A percentile compares a stretch with the other conserved stretches of the same genome.
These are phyloP conservation scores for Poeciliopsis retropinna DNA, from an alignment of 2,113 vertebrate genomes.

Conservation along the genomic window DNA sequence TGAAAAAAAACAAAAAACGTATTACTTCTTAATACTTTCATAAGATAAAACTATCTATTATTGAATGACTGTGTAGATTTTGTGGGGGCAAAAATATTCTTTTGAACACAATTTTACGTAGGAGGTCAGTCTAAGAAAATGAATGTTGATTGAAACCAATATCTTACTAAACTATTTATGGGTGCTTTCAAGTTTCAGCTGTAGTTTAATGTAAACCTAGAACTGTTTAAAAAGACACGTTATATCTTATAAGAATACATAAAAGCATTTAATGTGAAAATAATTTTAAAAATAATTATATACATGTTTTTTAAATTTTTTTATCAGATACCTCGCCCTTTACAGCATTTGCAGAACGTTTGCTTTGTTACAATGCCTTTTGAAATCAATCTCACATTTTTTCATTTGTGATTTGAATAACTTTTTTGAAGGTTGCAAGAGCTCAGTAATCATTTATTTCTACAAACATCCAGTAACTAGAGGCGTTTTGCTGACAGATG, in stretches of 20 bases:
- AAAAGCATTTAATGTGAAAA: background rate
- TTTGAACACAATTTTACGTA: no score
- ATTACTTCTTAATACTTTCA: no score
- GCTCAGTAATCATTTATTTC: background rate
- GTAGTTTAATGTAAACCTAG: background rate
- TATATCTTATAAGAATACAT: background rate
- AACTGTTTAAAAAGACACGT: background rate
- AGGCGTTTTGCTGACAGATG: slow-evolving; percentile 16
- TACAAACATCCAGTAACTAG: background rate
- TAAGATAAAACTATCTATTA: no score
- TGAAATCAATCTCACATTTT: no score
- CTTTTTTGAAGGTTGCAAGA: background rate
- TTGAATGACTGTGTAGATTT: no score
- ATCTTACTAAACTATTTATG: no score
- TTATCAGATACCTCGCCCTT: background rate
- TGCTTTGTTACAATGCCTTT: background rate
- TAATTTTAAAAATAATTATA: background rate
- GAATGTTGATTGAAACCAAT: no score
- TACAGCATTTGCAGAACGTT: background rate
- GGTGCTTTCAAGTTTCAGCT: background rate
- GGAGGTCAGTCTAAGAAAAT: no score
- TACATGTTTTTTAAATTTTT: background rate
- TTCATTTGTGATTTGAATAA: background rate
- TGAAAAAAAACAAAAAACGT: no score
- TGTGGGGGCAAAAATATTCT: no score